These are phyloP conservation scores for Euleptes europaea DNA, from an alignment of 2,113 vertebrate genomes.

Conservation along the genomic window DNA sequence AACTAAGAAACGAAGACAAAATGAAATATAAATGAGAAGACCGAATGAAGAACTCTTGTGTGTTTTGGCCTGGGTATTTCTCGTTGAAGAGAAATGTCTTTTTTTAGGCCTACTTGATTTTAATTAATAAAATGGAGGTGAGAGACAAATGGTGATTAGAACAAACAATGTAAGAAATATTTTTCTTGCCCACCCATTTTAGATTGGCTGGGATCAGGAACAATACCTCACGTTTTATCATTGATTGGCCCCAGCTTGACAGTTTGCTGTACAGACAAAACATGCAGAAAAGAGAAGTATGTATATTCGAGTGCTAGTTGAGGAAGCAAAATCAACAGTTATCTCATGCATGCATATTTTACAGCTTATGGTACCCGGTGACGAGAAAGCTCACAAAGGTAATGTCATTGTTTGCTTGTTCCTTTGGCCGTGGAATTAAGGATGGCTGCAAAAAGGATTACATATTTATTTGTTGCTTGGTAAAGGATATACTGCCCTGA, in stretches of 20 bases:
- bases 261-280: constrained; percentile 1
- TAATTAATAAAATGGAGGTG: not conserved
- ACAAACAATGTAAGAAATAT: constrained; percentile 46
- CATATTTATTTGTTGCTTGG: constrained; percentile 39
- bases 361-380: constrained; percentile 13
- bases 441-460: constrained; percentile 54
- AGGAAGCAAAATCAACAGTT: constrained; percentile 52
- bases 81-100: not conserved
- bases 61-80: no score
- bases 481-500: constrained; percentile 58
- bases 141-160: not conserved
- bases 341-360: constrained; percentile 36
- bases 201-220: constrained; percentile 40
- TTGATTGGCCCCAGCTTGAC: constrained; percentile 33
- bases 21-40: not conserved
- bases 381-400: not conserved
- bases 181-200: not conserved
- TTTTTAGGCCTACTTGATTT: not conserved
- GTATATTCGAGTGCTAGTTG: constrained; percentile 25
- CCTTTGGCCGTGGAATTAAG: constrained; percentile 52
- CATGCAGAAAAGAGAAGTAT: constrained; percentile 32
- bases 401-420: constrained; percentile 52
- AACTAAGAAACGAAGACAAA: not conserved
- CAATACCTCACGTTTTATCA: constrained; percentile 38
- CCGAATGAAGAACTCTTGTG: not conserved